These are phyloP conservation scores for Muntiacus muntjak DNA, from an alignment of 2,113 vertebrate species.

Conservation along the genomic window DNA sequence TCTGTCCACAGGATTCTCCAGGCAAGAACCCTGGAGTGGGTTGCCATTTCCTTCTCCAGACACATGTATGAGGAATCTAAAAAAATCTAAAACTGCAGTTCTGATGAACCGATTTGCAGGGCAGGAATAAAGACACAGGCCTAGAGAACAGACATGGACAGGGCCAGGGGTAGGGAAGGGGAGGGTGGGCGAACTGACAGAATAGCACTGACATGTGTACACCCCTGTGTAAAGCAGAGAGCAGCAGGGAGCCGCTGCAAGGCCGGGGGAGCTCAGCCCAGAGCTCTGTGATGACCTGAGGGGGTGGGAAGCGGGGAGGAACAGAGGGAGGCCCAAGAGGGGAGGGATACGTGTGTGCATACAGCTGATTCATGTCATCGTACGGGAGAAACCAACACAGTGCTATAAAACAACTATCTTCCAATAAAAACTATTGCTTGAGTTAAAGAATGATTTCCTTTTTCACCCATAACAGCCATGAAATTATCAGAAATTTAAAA, in stretches of 20 bases:
- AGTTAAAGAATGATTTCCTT: not conserved
- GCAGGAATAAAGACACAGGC: not conserved
- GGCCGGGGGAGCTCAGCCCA: not conserved
- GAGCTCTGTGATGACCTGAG: not conserved
- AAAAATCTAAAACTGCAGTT: not conserved
- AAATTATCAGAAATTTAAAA: not conserved
- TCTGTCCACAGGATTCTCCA: too few species aligned
- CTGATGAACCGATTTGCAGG: not conserved
- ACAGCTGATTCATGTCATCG: not conserved
- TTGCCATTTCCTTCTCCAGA: too few species aligned
- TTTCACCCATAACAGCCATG: not conserved
- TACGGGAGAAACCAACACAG: not conserved
- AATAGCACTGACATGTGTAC: not conserved
- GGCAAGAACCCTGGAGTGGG: too few species aligned
- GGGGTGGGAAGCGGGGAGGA: accelerated
- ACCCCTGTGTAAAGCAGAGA: not conserved
- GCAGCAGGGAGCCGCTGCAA: not conserved
- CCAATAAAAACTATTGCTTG: not conserved
- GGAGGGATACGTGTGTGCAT: not conserved
- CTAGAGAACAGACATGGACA: not conserved
- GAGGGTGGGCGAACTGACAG: not conserved
- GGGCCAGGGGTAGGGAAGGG: not conserved
- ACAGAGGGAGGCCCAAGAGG: not conserved
- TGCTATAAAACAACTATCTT: not conserved
- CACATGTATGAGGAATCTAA: not conserved